These are phyloP conservation scores for Cabera pusaria DNA, from an alignment of 2,888 invertebrate genomes.

Conservation along the genomic window DNA sequence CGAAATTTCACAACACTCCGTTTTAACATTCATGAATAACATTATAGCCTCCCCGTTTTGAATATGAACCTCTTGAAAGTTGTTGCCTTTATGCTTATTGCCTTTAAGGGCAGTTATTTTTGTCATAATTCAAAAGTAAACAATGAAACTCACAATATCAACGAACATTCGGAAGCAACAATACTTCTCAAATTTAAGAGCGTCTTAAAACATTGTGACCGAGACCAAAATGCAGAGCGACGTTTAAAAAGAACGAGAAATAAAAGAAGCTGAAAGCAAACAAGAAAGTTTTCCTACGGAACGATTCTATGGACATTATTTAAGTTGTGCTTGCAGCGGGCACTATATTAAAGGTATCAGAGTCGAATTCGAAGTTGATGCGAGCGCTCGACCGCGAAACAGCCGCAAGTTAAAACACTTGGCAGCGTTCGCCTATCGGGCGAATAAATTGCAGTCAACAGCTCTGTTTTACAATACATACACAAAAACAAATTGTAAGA, in stretches of 20 bases:
- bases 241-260: slow-evolving; percentile 61
- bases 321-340: slow-evolving; percentile 65
- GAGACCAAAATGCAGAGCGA: slow-evolving; percentile 68
- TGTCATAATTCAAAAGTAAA: slow-evolving; percentile 55
- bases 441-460: slow-evolving; percentile 76
- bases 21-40: slow-evolving; percentile 71
- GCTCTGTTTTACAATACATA: slow-evolving; percentile 42
- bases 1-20: slow-evolving; percentile 65
- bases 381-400: slow-evolving; percentile 71
- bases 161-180: slow-evolving; percentile 27
- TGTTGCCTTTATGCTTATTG: slow-evolving; percentile 61
- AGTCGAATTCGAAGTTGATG: slow-evolving; percentile 67
- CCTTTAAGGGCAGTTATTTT: slow-evolving; percentile 55
- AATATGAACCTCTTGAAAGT: slow-evolving; percentile 66
- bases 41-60: slow-evolving; percentile 73
- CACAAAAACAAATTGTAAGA: slow-evolving; percentile 31
- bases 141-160: slow-evolving; percentile 44
- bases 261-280: slow-evolving; percentile 66
- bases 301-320: slow-evolving; percentile 74
- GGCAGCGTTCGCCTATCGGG: slow-evolving; percentile 67
- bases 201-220: slow-evolving; percentile 65
- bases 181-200: slow-evolving; percentile 27
- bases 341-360: slow-evolving; percentile 70
- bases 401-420: slow-evolving; percentile 61
- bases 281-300: slow-evolving; percentile 68